Evolutionary conservation across 2,797 vertebrate species (phyloP), one percentile per base, ranked within the genome.

Genomic region (Cirrhinus molitorella): DNA sequence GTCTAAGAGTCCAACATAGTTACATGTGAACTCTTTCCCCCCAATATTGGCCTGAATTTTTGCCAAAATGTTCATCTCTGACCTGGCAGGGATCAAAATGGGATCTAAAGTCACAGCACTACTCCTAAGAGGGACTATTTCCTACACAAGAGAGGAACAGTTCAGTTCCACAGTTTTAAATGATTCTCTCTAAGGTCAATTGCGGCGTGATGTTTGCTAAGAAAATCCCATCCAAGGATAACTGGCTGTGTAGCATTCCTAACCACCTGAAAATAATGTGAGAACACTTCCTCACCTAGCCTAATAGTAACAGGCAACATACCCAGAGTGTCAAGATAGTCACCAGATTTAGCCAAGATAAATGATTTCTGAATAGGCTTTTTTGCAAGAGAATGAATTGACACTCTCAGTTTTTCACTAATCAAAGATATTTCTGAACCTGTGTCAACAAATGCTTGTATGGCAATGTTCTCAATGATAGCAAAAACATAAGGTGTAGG

Each of bases 221-320:
- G 45, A 34, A 87, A 84, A 57, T 87, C 79, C 82, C 66, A 87
- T n/a, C n/a, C n/a, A n/a, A 81, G 53, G 34, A 85, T 84, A 17
- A 78, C 63, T 25, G 34, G 21, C 37, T 79, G 73, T 47, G 55
- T 65, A 31, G 70, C 17, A 67, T 86, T 86, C 9, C 70, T 53
- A 34, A 84, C 77, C 3, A 80, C 40, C 5, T 86, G 81, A 11
- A 84, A 78, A 57, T 49, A 37, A 23, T 84, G 63, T 2, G 31
- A 74, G 34, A 84, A 80, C 45, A 43, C 28, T 57, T 84, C 65
- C 28, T 76, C 49, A 23, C 63, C 53, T 21, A 80, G 14, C 34
- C 76, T 75, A 65, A 86, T 70, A 5, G 63, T 49, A 57, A 86
- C 55, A 19, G 61, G 5, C 28, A 87, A 34, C n/a, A 47, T 84